Percentiles rank a stretch among this genome's conserved stretches.
Evolutionary conservation across 2,113 vertebrate genomes (phyloP).

Genomic region (Connochaetes taurinus): DNA sequence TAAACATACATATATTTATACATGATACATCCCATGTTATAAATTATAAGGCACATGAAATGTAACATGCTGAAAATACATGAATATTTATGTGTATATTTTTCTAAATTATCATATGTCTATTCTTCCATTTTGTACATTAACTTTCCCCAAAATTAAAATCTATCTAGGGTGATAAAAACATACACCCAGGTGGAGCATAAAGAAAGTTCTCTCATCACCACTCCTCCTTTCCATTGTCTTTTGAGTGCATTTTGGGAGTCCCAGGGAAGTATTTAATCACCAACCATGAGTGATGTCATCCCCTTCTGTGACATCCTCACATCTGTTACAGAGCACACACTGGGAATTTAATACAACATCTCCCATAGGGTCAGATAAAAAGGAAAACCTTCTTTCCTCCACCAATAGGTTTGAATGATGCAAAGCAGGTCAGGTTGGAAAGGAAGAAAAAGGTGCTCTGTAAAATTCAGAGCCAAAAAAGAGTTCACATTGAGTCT

Average conservation of each 20-base stretch:
- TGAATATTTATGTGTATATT: background rate
- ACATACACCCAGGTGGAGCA: background rate
- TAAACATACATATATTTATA: background rate
- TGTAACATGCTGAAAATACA: background rate
- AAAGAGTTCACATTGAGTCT: constrained; percentile 67
- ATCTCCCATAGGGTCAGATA: constrained; percentile 37
- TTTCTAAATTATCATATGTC: background rate
- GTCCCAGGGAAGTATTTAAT: constrained; percentile 63
- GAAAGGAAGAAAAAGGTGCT: constrained; percentile 36
- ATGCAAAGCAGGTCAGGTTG: constrained; percentile 66
- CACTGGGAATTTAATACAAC: constrained; percentile 15
- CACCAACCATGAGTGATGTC: constrained; percentile 59
- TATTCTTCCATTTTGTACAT: background rate
- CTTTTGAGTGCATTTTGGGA: constrained; percentile 49
- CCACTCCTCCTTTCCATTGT: constrained; percentile 12
- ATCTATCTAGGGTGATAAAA: background rate
- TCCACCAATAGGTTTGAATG: constrained; percentile 40
- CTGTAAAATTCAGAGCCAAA: constrained; percentile 71
- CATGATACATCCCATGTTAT: background rate
- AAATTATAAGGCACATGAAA: background rate
- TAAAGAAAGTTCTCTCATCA: background rate
- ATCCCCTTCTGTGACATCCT: constrained; percentile 54
- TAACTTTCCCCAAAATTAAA: background rate
- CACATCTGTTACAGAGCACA: background rate
- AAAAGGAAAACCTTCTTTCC: constrained; percentile 55